A percentile compares a stretch with the other conserved stretches of the same genome.
phyloP scores from a whole-genome alignment of 2,113 vertebrate species.

The Tenebrosternarchus preto region DNA sequence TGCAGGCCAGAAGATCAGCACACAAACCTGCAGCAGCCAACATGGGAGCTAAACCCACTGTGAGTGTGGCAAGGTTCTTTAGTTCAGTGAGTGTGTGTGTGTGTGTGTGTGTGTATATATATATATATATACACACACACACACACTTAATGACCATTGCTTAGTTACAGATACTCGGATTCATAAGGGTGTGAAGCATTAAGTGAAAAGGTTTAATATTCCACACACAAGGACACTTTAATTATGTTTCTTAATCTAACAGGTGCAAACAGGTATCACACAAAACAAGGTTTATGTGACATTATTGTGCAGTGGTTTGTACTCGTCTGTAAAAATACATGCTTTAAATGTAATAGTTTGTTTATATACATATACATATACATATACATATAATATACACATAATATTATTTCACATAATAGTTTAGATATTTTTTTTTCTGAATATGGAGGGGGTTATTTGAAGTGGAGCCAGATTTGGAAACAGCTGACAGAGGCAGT shows the following conservation, averaged over 20 bases:
- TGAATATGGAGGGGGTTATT: constrained; percentile 8
- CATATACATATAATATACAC: no score
- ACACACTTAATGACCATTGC: constrained; percentile 10
- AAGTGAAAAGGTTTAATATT: neutral
- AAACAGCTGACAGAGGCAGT: constrained; percentile 50
- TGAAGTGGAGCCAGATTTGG: constrained; percentile 44
- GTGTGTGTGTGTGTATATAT: no score
- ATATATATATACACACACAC: neutral
- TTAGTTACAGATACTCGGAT: constrained; percentile 3
- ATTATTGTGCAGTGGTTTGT: no score
- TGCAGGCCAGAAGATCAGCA: constrained; percentile 15
- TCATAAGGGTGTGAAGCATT: neutral
- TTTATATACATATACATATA: no score
- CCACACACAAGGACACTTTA: no score
- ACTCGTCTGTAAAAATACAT: no score
- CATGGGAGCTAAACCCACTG: neutral
- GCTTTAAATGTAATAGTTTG: neutral
- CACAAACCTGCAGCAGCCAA: neutral
- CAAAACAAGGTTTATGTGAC: no score
- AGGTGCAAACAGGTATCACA: no score
- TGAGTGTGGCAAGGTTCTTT: constrained; percentile 13
- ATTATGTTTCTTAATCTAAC: no score
- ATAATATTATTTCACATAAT: no score
- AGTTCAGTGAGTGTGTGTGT: no score
- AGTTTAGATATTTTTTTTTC: no score